These are phyloP conservation scores for Unio delphinus DNA, from an alignment of 2,888 invertebrate species.

Conservation along the genomic window DNA sequence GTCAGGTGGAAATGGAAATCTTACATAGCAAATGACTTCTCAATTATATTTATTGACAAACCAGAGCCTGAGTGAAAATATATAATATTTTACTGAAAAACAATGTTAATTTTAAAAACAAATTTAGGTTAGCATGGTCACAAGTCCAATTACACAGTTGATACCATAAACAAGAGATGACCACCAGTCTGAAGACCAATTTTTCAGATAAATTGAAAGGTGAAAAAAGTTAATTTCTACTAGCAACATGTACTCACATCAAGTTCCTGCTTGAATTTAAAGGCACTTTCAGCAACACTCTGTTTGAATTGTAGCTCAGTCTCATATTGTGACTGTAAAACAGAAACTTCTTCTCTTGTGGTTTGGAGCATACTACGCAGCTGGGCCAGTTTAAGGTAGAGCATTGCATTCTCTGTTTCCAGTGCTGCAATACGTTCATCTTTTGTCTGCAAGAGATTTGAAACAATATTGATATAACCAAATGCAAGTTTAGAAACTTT, in stretches of 20 bases:
- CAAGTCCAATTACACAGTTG: too few relatives aligned
- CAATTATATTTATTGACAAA: too few relatives aligned
- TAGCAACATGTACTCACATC: conserved; percentile 34
- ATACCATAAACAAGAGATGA: too few relatives aligned
- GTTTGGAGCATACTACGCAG: conserved; percentile 49
- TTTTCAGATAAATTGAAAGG: too few relatives aligned
- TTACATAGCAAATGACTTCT: too few relatives aligned
- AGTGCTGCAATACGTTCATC: conserved; percentile 60
- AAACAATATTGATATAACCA: background rate
- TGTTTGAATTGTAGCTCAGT: conserved; percentile 42
- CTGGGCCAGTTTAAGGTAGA: conserved; percentile 62
- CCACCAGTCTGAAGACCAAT: too few relatives aligned
- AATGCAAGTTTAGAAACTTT: background rate
- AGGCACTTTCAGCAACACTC: conserved; percentile 36
- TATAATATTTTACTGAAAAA: too few relatives aligned
- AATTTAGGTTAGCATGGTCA: too few relatives aligned
- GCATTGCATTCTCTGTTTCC: conserved; percentile 66
- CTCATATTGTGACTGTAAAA: conserved; percentile 38
- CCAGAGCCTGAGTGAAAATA: too few relatives aligned
- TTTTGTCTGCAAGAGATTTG: conserved; percentile 42
- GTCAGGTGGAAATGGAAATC: too few relatives aligned
- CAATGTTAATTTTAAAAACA: too few relatives aligned
- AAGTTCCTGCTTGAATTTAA: conserved; percentile 44
- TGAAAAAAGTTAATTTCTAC: too few relatives aligned
- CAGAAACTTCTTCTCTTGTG: conserved; percentile 39